phyloP scores from a whole-genome alignment of 2,113 vertebrate species.

The Romanogobio albipinnatus region DNA sequence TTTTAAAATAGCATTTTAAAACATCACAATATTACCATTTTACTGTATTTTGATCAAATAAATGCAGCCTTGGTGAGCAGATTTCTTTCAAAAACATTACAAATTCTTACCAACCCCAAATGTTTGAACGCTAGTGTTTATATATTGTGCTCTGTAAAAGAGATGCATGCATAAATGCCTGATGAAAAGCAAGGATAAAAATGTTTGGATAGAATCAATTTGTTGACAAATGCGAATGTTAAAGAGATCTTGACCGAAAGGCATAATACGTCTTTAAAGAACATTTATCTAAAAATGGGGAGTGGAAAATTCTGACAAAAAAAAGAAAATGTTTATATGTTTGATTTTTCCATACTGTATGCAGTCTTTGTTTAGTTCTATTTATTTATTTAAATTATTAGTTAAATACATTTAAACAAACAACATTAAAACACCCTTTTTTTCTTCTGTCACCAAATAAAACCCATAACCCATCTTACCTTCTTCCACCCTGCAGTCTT shows the following conservation, averaged over 20 bases:
- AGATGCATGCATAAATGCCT: no score
- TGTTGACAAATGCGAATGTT: background rate
- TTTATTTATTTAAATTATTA: background rate
- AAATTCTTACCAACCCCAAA: no score
- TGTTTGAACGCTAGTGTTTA: no score
- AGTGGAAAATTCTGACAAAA: background rate
- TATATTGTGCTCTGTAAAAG: no score
- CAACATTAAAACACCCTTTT: background rate
- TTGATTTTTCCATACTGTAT: background rate
- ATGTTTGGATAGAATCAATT: no score
- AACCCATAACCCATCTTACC: conserved; percentile 53
- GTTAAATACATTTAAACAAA: background rate
- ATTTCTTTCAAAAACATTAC: background rate
- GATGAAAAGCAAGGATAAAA: no score
- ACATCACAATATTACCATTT: background rate
- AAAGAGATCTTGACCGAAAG: background rate
- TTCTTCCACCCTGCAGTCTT: conserved; percentile 41
- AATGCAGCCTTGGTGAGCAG: background rate
- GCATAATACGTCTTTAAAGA: background rate
- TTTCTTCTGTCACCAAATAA: background rate
- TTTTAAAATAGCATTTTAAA: background rate
- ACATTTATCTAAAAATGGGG: background rate
- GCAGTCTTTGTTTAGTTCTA: background rate
- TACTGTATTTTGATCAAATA: background rate
- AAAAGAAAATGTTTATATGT: background rate